Conservation (phyloP, 2,888 invertebrate genomes). For the Strigamia transsilvanica region DNA sequence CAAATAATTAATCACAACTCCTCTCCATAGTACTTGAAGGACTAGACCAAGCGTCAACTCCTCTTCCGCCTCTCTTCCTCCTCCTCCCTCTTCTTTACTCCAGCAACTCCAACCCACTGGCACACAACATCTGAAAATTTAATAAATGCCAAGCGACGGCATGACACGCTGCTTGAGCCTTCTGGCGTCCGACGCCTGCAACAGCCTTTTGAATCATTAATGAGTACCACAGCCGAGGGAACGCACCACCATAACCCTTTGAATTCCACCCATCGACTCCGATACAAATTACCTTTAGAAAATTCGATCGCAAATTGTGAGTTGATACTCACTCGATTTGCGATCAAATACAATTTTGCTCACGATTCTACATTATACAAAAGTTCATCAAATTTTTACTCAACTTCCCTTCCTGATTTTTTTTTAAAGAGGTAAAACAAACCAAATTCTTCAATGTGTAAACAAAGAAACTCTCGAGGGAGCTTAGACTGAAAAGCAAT, state of each 20-base stretch:
- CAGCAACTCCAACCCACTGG: constrained; percentile 48
- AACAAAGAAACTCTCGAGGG: constrained; percentile 9
- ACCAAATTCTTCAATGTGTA: constrained; percentile 23
- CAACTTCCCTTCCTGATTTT: not conserved
- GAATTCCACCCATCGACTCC: constrained; percentile 17
- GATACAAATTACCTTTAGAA: constrained; percentile 43
- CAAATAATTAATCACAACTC: constrained; percentile 52
- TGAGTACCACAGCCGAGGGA: constrained; percentile 46
- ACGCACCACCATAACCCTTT: constrained; percentile 37
- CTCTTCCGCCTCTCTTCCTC: constrained; percentile 40
- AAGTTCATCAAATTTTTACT: constrained; percentile 1
- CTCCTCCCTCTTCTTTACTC: constrained; percentile 28
- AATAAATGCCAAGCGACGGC: constrained; percentile 50
- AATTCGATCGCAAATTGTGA: constrained; percentile 14
- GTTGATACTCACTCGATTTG: too few species aligned
- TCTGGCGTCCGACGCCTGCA: constrained; percentile 48
- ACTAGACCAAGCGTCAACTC: constrained; percentile 36
- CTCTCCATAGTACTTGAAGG: constrained; percentile 12
- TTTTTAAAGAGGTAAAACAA: not conserved
- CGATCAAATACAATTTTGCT: not conserved
- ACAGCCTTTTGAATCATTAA: constrained; percentile 51
- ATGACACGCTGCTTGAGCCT: constrained; percentile 49
- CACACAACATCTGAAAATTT: constrained; percentile 52
- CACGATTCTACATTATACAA: not conserved
- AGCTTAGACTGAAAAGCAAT: not conserved